Evolutionary conservation across 2,888 invertebrate genomes (phyloP).

Genomic region (Megastigmus dorsalis): DNA sequence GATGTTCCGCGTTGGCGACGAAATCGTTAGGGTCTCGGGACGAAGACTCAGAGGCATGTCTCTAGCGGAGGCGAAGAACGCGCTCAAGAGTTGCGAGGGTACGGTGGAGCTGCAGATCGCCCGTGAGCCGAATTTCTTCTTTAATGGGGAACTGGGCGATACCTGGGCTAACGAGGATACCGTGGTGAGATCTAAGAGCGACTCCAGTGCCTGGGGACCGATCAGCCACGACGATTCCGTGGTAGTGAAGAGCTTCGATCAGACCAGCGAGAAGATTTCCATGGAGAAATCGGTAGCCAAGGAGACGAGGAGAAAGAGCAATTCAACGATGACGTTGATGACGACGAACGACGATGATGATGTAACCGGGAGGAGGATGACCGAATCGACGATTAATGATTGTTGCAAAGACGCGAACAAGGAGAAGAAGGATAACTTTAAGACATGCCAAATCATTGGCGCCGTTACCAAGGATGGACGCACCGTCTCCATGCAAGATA

Average conservation of each 20-base stretch:
- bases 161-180: constrained; percentile 64
- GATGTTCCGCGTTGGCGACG: constrained; percentile 77
- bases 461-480: constrained; percentile 63
- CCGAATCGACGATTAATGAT: not conserved
- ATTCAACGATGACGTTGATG: not conserved
- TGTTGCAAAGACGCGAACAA: not conserved
- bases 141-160: constrained; percentile 64
- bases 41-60: constrained; percentile 75
- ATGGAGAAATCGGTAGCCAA: not conserved
- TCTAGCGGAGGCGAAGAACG: constrained; percentile 63
- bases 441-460: constrained; percentile 59
- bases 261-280: not conserved
- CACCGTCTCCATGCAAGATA: constrained; percentile 58
- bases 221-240: not conserved
- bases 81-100: constrained; percentile 64
- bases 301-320: not conserved
- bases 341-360: too few species aligned
- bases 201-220: constrained; percentile 64
- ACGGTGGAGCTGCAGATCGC: constrained; percentile 68
- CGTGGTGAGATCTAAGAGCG: constrained; percentile 59
- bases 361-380: too few species aligned
- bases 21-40: constrained; percentile 78
- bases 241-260: constrained; percentile 9
- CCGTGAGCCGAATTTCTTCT: constrained; percentile 63
- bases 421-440: not conserved